Base-by-base conservation (phyloP, 2,888 invertebrate genomes). In the Lasioglossum zephyrum region DNA sequence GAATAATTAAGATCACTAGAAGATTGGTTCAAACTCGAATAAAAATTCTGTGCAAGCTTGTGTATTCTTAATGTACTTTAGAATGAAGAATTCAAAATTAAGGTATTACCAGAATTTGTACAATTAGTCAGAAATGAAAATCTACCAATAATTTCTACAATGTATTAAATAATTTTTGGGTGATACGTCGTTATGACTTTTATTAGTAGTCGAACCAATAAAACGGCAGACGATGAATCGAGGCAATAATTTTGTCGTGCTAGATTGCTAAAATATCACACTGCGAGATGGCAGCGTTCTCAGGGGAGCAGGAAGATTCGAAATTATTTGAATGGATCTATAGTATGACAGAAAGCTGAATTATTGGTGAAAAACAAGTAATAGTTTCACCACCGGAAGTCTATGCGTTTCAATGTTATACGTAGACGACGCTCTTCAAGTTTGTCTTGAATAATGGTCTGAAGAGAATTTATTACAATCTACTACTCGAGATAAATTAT, bases 211-310 rank as follows among this genome's bases (percentile, higher is more conserved):
- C 5, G 26, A 31, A 31, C 31, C 31, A 31, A 31, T 11, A 31
- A 63, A 18, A 31, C 6, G 31, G 31, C 5, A 6, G 26, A 63
- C 31, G 31, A 63, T 31, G 16, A 31, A 63, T 63, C 31, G 16
- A 26, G 63, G 31, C 63, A 63, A 63, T 63, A 63, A 63, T 63
- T 63, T 63, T 63, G 31, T 16, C 31, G 63, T n/a, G 31, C 31
- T 63, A 31, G 63, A 63, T 63, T 63, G 63, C 44, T 47, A 41
- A 72, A 26, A 72, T 63, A 63, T 63, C 63, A 31, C 63, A 31
- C 63, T 63, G 31, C 5, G 31, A 31, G 31, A 31, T 31, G 31
- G 31, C 8, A 13, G 31, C 63, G 31, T 31, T 63, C 63, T 63
- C 63, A 63, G 63, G 31, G 63, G 16, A 31, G 63, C 31, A 63